phyloP scores from a whole-genome alignment of 2,113 vertebrate species.

The Terrapene triunguis region DNA sequence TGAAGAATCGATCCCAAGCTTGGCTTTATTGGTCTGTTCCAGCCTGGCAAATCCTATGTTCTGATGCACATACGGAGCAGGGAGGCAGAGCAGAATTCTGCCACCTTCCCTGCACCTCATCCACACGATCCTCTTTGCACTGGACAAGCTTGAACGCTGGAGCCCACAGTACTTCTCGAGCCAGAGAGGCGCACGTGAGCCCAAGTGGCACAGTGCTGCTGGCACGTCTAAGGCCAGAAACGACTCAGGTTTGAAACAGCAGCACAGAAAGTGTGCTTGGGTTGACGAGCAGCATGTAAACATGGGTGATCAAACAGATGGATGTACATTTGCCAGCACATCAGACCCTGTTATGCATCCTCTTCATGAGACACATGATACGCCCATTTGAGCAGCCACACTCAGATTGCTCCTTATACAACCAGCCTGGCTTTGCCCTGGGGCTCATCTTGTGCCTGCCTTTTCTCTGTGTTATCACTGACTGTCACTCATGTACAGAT shows the following conservation, averaged over 20 bases:
- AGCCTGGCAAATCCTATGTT: too few relatives aligned
- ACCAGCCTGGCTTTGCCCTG: too few relatives aligned
- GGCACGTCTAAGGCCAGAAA: not conserved
- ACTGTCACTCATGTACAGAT: not conserved
- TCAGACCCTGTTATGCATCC: too few relatives aligned
- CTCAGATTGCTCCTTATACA: not conserved
- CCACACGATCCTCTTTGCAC: not conserved
- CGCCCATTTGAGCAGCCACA: not conserved
- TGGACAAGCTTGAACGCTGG: not conserved
- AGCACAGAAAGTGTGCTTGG: not conserved
- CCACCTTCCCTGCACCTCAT: not conserved
- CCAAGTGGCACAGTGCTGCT: too few relatives aligned
- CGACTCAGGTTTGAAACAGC: not conserved
- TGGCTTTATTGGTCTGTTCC: not conserved
- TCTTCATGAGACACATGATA: too few relatives aligned
- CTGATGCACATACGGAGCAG: too few relatives aligned
- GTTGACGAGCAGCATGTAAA: not conserved
- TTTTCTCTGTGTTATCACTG: not conserved
- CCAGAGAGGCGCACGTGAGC: too few relatives aligned
- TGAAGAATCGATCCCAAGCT: not conserved
- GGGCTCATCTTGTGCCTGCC: not conserved
- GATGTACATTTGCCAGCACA: too few relatives aligned
- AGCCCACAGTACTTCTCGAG: too few relatives aligned
- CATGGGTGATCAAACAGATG: too few relatives aligned
- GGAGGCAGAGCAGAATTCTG: not conserved